These are phyloP conservation scores for Spea multiplicata DNA, from an alignment of 2,113 vertebrate genomes.

Conservation along the genomic window DNA sequence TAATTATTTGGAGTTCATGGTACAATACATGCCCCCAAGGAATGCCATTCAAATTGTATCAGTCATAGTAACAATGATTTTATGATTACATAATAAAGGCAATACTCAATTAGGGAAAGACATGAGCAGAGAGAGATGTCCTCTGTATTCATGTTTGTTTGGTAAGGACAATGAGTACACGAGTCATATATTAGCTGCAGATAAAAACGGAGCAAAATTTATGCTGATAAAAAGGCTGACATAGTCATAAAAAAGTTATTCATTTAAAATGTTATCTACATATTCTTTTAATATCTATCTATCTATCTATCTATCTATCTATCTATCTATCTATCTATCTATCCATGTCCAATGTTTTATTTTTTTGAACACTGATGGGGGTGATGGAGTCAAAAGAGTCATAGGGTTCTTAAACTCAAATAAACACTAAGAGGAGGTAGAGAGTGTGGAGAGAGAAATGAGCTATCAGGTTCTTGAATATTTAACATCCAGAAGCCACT, in stretches of 20 bases:
- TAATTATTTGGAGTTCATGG: conserved; percentile 60
- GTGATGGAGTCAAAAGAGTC: too few species aligned
- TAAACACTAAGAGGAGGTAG: too few species aligned
- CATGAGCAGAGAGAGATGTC: conserved; percentile 30
- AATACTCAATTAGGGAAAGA: conserved; percentile 36
- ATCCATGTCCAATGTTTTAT: too few species aligned
- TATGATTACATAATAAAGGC: conserved; percentile 55
- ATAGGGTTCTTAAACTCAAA: too few species aligned
- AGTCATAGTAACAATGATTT: conserved; percentile 61
- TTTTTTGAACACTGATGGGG: too few species aligned
- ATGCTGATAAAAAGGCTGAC: not conserved
- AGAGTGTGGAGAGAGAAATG: too few species aligned
- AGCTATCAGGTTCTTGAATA: too few species aligned
- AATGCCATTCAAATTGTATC: conserved; percentile 61
- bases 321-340: not conserved
- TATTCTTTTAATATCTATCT: not conserved
- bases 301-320: not conserved
- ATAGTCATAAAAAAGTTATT: not conserved
- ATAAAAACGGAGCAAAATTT: not conserved
- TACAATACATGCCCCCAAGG: conserved; percentile 56
- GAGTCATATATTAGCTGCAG: conserved; percentile 35
- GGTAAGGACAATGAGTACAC: conserved; percentile 33
- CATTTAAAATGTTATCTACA: not conserved
- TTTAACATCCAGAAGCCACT: too few species aligned
- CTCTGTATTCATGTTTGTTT: conserved; percentile 31